Evolutionary conservation across 1,140 invertebrate genomes (phyloP), one percentile per base, ranked within the genome.

Genomic region (Zaprionus capensis): DNA sequence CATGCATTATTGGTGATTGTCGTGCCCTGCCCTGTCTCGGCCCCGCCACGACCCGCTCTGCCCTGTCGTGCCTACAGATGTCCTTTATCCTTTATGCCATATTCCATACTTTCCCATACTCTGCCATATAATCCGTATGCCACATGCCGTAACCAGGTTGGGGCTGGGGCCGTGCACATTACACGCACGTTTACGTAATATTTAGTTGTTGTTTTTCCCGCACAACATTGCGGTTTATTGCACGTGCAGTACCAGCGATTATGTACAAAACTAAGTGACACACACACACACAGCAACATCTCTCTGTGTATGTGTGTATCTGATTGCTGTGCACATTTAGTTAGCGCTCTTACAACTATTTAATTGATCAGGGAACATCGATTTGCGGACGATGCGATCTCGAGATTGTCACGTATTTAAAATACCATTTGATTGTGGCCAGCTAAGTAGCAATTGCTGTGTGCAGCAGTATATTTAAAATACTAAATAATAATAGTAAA

Each of bases 141-240:
- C 14, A n/a, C 38, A 41, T 41, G 38, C 17, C 46, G 9, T 49
- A 55, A 28, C 51, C 24, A 7, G 51, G 22, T 14, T 26, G 51
- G 51, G 2, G n/a, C 55, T 6, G 76, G 38, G 9, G 31, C 31
- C 31, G 31, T 2, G 31, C 31, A 55, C 72, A 79, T 75, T 63
- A 71, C 63, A 78, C 70, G 67, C 76, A 82, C 83, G 77, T 69
- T 75, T 78, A 69, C 68, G 70, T 83, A 87, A 87, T 87, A 22
- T 22, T 22, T 22, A 80, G 72, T 83, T 82, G 72, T 83, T 82
- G 71, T 72, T 71, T 53, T 49, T 56, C 62, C 64, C 62, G 58
- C 64, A 77, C 81, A 80, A 84, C 78, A 83, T 78, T 90, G 78
- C 77, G 84, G 84, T 81, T 87, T 76, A 77, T 75, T 80, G 77